Base-by-base conservation (phyloP, 1,140 invertebrate species). In the Cardiocondyla obscurior region DNA sequence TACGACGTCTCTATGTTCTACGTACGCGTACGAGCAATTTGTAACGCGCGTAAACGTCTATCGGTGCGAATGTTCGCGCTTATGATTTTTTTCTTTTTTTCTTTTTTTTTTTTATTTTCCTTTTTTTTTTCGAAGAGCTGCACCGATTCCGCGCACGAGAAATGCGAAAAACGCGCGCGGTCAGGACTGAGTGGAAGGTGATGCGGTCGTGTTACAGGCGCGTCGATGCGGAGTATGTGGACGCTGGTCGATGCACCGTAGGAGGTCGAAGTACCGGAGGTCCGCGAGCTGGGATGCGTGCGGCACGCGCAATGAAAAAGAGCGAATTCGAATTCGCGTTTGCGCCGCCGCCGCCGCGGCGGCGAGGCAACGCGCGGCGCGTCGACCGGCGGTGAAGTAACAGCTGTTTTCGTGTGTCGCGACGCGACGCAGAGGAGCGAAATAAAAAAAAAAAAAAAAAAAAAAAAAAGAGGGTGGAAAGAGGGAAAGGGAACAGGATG, bases 351-450 rank as follows among this genome's bases (percentile, higher is more conserved):
- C 42, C 46, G 25, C 74, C 16, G 22, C 42, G 33, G 65, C 73
- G n/a, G 55, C 28, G 74, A 39, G 28, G 64, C 77, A 67, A 46
- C 39, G 72, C 72, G 73, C 57, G 42, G 25, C 82, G 69, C 74
- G 82, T 42, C 73, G 60, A 58, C 65, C 67, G 16, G 33, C 69
- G 65, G 65, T 55, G 69, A 82, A 79, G 83, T 77, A 91, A 90
- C 90, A 91, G 89, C 88, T 90, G 90, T 90, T 90, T 89, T 85
- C 82, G 51, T 85, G 74, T 85, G 81, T 89, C 83, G 88, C 69
- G 77, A 82, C 76, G 76, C 44, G 82, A 73, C 64, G 81, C 69
- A 62, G 58, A 53, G 74, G 72, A 83, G 70, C 25, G 65, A 83
- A 84, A 87, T 89, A 62, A 86, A 88, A 84, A 67, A 57, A 53